Conservation (phyloP, 1,140 invertebrate genomes). For the Belonocnema kinseyi region DNA sequence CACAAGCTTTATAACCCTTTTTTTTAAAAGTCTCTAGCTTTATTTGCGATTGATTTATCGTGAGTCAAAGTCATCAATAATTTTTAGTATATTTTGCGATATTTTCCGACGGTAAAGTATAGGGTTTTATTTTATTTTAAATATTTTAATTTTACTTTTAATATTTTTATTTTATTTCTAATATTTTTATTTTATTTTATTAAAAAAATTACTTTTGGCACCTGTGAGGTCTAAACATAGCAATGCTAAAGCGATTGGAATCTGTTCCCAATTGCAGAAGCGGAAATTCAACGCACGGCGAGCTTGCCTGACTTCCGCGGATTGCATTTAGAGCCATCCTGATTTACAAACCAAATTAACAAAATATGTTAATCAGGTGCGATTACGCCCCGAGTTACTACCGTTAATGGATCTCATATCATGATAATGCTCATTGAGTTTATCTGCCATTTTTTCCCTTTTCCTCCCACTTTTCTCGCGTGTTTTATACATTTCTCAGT, state of each 20-base stretch:
- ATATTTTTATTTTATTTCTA: background rate
- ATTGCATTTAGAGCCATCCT: slow-evolving; percentile 31
- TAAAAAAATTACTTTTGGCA: background rate
- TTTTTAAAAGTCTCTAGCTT: no score
- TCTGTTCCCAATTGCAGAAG: slow-evolving; percentile 20
- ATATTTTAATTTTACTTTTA: no score
- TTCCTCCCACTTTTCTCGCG: background rate
- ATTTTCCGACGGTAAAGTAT: no score
- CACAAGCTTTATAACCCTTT: no score
- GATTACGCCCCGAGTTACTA: slow-evolving; percentile 25
- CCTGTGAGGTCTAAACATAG: background rate
- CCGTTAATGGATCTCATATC: slow-evolving; percentile 27
- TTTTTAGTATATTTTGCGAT: no score
- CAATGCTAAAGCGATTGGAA: background rate
- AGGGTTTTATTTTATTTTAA: no score
- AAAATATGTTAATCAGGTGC: slow-evolving; percentile 39
- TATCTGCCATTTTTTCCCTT: slow-evolving; percentile 27
- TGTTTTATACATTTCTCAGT: slow-evolving; percentile 9
- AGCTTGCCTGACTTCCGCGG: slow-evolving; percentile 22
- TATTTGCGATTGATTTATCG: no score
- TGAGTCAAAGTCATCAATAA: no score
- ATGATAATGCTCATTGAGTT: slow-evolving; percentile 19
- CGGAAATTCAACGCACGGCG: slow-evolving; percentile 23
- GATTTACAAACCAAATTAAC: slow-evolving; percentile 45
- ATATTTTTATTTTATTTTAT: background rate